Evolutionary conservation across 2,888 invertebrate genomes (phyloP).

Genomic region (Branchellion lobata): DNA sequence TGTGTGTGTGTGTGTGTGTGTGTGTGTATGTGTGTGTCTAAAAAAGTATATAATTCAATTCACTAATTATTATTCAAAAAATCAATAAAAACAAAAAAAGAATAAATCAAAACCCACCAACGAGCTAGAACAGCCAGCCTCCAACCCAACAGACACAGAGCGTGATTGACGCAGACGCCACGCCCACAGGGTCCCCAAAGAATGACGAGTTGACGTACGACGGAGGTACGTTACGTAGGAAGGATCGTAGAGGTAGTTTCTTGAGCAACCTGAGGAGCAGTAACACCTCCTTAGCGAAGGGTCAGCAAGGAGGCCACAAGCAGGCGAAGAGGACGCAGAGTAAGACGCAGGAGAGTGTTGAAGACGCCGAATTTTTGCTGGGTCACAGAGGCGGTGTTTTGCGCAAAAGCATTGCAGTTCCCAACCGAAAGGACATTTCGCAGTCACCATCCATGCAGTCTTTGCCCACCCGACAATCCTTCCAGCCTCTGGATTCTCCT

Average conservation of each 20-base stretch:
- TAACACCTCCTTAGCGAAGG: too few relatives aligned
- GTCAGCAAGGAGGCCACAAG: not conserved
- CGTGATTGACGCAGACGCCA: too few relatives aligned
- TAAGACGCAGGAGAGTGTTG: not conserved
- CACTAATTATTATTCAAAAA: too few relatives aligned
- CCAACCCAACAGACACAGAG: too few relatives aligned
- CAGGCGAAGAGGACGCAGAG: not conserved
- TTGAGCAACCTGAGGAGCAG: too few relatives aligned
- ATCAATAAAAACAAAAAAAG: too few relatives aligned
- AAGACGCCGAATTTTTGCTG: constrained; percentile 30
- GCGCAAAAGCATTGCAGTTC: constrained; percentile 25
- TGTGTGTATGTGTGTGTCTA: too few relatives aligned
- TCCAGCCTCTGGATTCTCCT: constrained; percentile 30
- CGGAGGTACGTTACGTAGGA: not conserved
- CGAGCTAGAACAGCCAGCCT: too few relatives aligned
- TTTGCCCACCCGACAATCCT: not conserved
- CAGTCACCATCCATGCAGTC: not conserved
- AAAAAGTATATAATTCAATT: too few relatives aligned
- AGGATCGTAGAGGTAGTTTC: too few relatives aligned
- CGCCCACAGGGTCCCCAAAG: not conserved
- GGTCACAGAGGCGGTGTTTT: not conserved
- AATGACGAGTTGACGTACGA: not conserved
- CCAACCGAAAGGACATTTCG: not conserved
- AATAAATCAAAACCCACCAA: too few relatives aligned
- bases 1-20: too few relatives aligned